These are phyloP conservation scores for Triops cancriformis DNA, from an alignment of 1,140 invertebrate species.

Conservation along the genomic window DNA sequence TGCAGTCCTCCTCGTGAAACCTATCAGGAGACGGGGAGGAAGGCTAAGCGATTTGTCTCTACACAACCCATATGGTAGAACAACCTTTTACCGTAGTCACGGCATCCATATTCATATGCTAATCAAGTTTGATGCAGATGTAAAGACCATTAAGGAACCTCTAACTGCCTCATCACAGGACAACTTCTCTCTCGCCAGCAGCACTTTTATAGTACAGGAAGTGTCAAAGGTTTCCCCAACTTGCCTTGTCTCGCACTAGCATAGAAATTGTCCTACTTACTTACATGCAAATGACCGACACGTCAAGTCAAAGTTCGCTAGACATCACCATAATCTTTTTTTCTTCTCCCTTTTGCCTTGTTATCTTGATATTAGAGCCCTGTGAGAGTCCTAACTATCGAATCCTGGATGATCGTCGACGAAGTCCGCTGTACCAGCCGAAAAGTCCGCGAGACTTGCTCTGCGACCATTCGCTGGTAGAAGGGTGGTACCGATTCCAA, in stretches of 20 bases:
- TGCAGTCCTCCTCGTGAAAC: background rate
- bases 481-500: constrained; percentile 30
- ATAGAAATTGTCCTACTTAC: background rate
- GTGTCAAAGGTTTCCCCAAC: background rate
- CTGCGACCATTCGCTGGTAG: constrained; percentile 25
- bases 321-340: background rate
- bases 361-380: constrained; percentile 28
- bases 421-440: constrained; percentile 29
- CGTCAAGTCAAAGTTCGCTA: background rate
- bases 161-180: background rate
- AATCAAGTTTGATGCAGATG: constrained; percentile 10
- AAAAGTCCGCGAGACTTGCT: constrained; percentile 28
- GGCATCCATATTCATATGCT: constrained; percentile 13
- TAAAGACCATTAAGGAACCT: background rate
- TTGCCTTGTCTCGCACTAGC: background rate
- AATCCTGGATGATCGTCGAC: constrained; percentile 27
- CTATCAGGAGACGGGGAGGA: background rate
- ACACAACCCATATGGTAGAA: background rate
- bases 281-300: background rate
- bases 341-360: no score
- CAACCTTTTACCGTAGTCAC: constrained; percentile 1
- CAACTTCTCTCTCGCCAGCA: background rate
- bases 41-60: background rate
- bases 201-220: constrained; percentile 3
- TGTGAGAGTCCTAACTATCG: constrained; percentile 17